These are phyloP conservation scores for Carapus acus DNA, from an alignment of 2,797 vertebrate species.

Conservation along the genomic window DNA sequence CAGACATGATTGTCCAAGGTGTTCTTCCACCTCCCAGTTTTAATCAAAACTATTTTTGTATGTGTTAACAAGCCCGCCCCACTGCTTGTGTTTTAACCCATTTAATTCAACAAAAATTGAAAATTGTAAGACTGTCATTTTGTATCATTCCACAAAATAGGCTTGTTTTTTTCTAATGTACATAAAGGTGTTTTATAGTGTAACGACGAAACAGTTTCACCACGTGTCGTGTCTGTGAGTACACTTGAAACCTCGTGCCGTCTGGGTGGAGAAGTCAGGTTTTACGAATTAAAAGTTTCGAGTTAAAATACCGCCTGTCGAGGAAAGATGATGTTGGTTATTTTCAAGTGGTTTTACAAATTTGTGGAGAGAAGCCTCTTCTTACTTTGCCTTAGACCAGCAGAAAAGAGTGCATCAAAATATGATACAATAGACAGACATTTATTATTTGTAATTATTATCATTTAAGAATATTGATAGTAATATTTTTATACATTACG, in stretches of 20 bases:
- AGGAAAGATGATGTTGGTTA: background rate
- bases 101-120: constrained; percentile 25
- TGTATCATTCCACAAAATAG: constrained; percentile 61
- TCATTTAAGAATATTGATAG: no score
- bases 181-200: constrained; percentile 68
- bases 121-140: constrained; percentile 47
- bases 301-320: background rate
- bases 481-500: no score
- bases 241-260: background rate
- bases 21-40: constrained; percentile 34
- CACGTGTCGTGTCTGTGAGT: constrained; percentile 12
- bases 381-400: no score
- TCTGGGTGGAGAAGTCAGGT: background rate
- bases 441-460: no score
- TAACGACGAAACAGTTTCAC: constrained; percentile 11
- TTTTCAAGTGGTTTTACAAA: background rate
- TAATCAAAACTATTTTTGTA: constrained; percentile 67
- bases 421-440: no score
- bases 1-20: background rate
- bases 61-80: constrained; percentile 32
- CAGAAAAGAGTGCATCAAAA: no score
- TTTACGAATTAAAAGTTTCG: constrained; percentile 1
- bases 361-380: no score
- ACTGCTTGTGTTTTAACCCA: constrained; percentile 37
- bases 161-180: constrained; percentile 60